Evolutionary conservation across 2,797 vertebrate species (phyloP).

Genomic region (Pipistrellus nathusii): DNA sequence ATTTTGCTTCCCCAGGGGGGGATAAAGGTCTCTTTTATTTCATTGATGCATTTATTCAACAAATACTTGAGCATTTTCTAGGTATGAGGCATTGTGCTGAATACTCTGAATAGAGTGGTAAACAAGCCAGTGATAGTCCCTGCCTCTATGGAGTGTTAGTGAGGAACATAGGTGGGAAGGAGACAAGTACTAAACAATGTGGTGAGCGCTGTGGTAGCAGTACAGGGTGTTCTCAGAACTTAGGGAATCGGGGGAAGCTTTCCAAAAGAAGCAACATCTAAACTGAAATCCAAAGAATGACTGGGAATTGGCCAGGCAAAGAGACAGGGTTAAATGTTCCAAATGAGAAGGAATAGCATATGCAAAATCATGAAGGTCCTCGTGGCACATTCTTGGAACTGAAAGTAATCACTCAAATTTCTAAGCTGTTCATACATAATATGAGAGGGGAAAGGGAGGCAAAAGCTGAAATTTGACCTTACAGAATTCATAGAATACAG

Average conservation of each 20-base stretch:
- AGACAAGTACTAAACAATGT: background rate
- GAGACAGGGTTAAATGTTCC: background rate
- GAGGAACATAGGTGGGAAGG: background rate
- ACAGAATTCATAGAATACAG: background rate
- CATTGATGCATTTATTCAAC: constrained; percentile 27
- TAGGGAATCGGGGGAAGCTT: background rate
- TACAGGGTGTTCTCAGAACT: background rate
- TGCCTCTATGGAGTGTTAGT: background rate
- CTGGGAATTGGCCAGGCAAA: background rate
- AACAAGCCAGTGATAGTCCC: background rate
- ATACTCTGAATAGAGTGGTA: background rate
- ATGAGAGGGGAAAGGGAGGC: background rate
- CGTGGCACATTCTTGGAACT: background rate
- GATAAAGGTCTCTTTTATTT: constrained; percentile 8
- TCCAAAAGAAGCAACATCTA: constrained; percentile 35
- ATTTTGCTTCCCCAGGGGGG: background rate
- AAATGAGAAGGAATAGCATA: background rate
- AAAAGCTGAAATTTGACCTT: constrained; percentile 12
- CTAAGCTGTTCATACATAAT: background rate
- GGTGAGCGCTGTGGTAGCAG: background rate
- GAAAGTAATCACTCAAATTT: background rate
- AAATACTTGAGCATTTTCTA: constrained; percentile 3
- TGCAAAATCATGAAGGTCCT: background rate
- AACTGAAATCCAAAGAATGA: constrained; percentile 50
- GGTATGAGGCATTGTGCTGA: background rate